Evolutionary conservation across 2,888 invertebrate species (phyloP), one percentile per base, ranked within the genome.

Genomic region (Tanaodytes sp.): DNA sequence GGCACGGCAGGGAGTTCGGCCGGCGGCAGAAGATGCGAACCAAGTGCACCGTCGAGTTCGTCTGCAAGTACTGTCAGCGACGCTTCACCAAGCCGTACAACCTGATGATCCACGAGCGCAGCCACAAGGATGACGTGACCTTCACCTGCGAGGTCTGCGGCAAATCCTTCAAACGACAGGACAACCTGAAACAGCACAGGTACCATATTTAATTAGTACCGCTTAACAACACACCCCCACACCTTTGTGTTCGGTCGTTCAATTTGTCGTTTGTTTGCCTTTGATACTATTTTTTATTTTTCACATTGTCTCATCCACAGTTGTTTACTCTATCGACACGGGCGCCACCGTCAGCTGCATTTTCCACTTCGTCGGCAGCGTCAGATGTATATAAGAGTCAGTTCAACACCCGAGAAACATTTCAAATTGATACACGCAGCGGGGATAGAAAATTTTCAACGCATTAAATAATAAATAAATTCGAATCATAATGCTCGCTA

Each of bases 51-150:
- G 84, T 84, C 78, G 90, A 98, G 86, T 98, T 97, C 87, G 97
- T 98, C 82, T 98, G 98, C 89, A 95, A 96, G 87, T 98, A 93
- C 86, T 98, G 98, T 88, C 93, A 95, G 83, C 90, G 98, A 31
- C 96, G 97, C 83, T 98, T 98, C 87, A 98, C 97, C 73, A 98
- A 98, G 86, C 96, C 96, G 46, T 98, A 98, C 89, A 98, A 98
- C 86, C 89, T 98, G 77, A 89, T 98, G 79, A 98, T 98, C 77
- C 98, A 98, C 85, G 98, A 97, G 85, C 89, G 97, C 80, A 98
- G 97, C 1, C 98, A 98, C 85, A 98, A 97, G 31, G 96, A 97
- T 83, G 97, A 98, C 86, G 89, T 97, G 68, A 97, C 97, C 9
- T 98, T 96, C 86, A 93, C 95, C 36, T 97, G 97, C 85, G 97